These are phyloP conservation scores for Conchocele bisecta DNA, from an alignment of 2,888 invertebrate species.

Conservation along the genomic window DNA sequence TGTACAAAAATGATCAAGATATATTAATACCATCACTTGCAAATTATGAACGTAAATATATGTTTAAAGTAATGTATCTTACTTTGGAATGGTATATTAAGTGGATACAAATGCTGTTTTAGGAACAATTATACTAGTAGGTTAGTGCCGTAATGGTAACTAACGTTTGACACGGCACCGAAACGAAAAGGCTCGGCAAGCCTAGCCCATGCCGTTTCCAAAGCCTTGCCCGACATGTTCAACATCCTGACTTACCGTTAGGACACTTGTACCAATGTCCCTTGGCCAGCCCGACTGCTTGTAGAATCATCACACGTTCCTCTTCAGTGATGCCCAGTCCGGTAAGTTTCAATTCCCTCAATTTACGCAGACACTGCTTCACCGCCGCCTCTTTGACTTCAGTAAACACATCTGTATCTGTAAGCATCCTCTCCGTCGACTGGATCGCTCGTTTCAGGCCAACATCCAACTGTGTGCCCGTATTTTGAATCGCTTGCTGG, in stretches of 20 bases:
- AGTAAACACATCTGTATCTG: slow-evolving; percentile 13
- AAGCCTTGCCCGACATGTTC: too few species aligned
- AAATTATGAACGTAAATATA: too few species aligned
- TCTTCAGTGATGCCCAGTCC: slow-evolving; percentile 79
- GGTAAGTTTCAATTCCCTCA: slow-evolving; percentile 28
- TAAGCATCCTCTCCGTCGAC: slow-evolving; percentile 34
- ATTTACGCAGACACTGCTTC: slow-evolving; percentile 29
- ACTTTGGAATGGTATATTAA: too few species aligned
- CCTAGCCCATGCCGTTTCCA: too few species aligned
- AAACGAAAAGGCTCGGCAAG: too few species aligned
- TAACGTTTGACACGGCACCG: too few species aligned
- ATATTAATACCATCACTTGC: too few species aligned
- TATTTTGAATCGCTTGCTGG: slow-evolving; percentile 15
- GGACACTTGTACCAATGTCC: slow-evolving; percentile 90
- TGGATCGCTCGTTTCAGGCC: slow-evolving; percentile 12
- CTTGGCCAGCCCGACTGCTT: slow-evolving; percentile 85
- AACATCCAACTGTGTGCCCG: slow-evolving; percentile 3
- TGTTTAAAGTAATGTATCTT: too few species aligned
- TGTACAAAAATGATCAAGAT: too few species aligned
- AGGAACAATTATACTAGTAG: too few species aligned
- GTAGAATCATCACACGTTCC: slow-evolving; percentile 85
- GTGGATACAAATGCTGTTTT: too few species aligned
- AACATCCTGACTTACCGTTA: slow-evolving; percentile 84
- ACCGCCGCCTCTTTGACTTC: slow-evolving; percentile 11
- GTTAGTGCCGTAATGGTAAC: too few species aligned